Percentiles rank a stretch among this genome's conserved stretches.
phyloP scores from a whole-genome alignment of 2,888 invertebrate species.

The Euplexia lucipara region DNA sequence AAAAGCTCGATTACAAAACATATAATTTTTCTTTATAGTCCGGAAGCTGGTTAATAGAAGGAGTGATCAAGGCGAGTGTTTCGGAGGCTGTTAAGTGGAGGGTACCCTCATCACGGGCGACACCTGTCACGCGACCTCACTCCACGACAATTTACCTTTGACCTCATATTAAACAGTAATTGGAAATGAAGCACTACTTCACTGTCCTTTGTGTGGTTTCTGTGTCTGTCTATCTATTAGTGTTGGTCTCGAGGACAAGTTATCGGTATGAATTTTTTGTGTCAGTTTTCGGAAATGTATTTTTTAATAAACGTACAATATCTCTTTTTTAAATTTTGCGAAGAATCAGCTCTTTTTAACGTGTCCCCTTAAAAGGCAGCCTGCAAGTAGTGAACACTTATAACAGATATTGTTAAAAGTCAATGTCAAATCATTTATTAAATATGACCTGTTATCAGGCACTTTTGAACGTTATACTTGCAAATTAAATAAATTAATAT shows the following conservation, averaged over 20 bases:
- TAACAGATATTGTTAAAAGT: too few relatives aligned
- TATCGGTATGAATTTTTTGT: too few relatives aligned
- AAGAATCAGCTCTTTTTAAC: too few relatives aligned
- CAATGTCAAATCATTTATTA: too few relatives aligned
- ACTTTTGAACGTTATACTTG: too few relatives aligned
- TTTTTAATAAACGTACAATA: too few relatives aligned
- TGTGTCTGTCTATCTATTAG: neutral
- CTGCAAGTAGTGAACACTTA: too few relatives aligned
- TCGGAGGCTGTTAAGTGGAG: constrained; percentile 55
- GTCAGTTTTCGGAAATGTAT: neutral
- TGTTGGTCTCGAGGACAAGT: too few relatives aligned
- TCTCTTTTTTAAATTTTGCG: too few relatives aligned
- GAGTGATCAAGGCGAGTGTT: constrained; percentile 61
- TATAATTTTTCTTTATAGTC: constrained; percentile 10
- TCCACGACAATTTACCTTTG: constrained; percentile 65
- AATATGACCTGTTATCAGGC: too few relatives aligned
- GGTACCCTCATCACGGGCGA: constrained; percentile 70
- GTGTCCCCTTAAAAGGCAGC: too few relatives aligned
- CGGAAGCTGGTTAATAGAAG: constrained; percentile 47
- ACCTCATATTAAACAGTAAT: constrained; percentile 71
- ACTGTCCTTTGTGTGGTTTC: constrained; percentile 23
- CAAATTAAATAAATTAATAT: too few relatives aligned
- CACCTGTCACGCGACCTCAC: constrained; percentile 70
- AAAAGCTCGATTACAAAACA: constrained; percentile 1
- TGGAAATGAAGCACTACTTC: constrained; percentile 59